Percentiles rank a stretch among this genome's conserved stretches.
phyloP scores from a whole-genome alignment of 2,113 vertebrate species.

The Gambusia affinis region DNA sequence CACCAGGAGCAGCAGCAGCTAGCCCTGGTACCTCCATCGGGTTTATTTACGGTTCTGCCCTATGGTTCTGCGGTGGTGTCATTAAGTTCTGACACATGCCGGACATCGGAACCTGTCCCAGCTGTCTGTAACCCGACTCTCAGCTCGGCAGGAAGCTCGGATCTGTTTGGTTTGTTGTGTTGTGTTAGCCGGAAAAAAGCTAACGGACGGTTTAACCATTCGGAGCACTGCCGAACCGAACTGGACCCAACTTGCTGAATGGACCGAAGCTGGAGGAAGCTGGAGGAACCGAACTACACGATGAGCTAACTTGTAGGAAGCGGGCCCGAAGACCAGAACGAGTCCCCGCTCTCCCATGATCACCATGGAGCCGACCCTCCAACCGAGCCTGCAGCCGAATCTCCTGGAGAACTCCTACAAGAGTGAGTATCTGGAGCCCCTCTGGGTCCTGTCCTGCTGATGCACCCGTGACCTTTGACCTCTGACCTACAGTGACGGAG shows the following conservation, averaged over 20 bases:
- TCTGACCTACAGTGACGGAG: slow-evolving; percentile 69
- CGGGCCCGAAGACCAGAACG: slow-evolving; percentile 34
- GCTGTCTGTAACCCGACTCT: not conserved
- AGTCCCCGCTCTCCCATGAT: slow-evolving; percentile 13
- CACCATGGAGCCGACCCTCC: slow-evolving; percentile 54
- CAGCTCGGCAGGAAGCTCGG: slow-evolving; percentile 11
- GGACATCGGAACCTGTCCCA: not conserved
- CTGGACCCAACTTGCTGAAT: not conserved
- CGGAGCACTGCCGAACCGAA: slow-evolving; percentile 4
- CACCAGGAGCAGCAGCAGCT: slow-evolving; percentile 24
- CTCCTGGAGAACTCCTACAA: slow-evolving; percentile 69
- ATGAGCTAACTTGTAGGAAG: slow-evolving; percentile 37
- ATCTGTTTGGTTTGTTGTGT: slow-evolving; percentile 8
- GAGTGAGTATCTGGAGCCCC: slow-evolving; percentile 49
- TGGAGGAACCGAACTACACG: not conserved
- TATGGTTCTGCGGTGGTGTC: not conserved
- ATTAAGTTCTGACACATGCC: not conserved
- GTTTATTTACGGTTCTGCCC: not conserved
- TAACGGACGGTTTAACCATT: slow-evolving; percentile 16
- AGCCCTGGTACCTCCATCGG: slow-evolving; percentile 7
- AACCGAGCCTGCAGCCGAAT: slow-evolving; percentile 37
- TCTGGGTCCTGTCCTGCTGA: not conserved
- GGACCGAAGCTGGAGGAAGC: not conserved
- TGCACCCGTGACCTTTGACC: slow-evolving; percentile 36
- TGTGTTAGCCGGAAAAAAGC: slow-evolving; percentile 24